Conservation (phyloP, 2,888 invertebrate genomes). For the Chorisops tibialis region DNA sequence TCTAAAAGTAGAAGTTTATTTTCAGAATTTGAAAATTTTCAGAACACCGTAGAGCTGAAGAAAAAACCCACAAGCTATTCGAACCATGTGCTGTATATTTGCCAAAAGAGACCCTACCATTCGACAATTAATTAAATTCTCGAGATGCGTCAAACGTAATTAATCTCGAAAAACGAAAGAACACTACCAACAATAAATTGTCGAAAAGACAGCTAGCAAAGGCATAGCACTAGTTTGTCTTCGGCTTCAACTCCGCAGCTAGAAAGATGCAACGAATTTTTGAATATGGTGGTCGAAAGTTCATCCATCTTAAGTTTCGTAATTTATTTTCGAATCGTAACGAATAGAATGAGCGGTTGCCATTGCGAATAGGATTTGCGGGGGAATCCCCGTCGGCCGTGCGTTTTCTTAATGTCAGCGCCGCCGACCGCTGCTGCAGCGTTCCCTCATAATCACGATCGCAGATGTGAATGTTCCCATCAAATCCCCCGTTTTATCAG, state of each 20-base stretch:
- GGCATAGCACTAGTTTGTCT: no score
- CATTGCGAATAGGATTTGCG: not conserved
- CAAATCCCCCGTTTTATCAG: no score
- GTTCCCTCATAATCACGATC: no score
- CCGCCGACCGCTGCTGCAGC: no score
- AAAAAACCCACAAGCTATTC: conserved; percentile 46
- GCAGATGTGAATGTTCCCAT: no score
- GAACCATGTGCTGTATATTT: conserved; percentile 37
- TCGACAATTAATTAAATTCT: conserved; percentile 31
- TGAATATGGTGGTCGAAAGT: not conserved
- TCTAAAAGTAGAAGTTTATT: conserved; percentile 3
- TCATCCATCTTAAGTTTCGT: conserved; percentile 28
- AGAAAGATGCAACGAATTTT: not conserved
- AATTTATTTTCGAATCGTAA: conserved; percentile 26
- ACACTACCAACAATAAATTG: conserved; percentile 30
- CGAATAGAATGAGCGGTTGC: conserved; percentile 4
- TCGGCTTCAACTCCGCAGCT: not conserved
- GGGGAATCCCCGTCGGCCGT: no score
- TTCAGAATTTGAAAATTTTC: conserved; percentile 35
- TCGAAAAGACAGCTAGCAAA: not conserved
- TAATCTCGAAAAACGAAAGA: conserved; percentile 30
- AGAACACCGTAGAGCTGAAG: conserved; percentile 36
- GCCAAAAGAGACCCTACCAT: conserved; percentile 36
- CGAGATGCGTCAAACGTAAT: conserved; percentile 32
- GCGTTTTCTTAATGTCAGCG: no score